Percentiles rank a stretch among this genome's conserved stretches.
These are phyloP conservation scores for Cynodonichthys magdalenae DNA, from an alignment of 2,797 vertebrate genomes.

Conservation along the genomic window DNA sequence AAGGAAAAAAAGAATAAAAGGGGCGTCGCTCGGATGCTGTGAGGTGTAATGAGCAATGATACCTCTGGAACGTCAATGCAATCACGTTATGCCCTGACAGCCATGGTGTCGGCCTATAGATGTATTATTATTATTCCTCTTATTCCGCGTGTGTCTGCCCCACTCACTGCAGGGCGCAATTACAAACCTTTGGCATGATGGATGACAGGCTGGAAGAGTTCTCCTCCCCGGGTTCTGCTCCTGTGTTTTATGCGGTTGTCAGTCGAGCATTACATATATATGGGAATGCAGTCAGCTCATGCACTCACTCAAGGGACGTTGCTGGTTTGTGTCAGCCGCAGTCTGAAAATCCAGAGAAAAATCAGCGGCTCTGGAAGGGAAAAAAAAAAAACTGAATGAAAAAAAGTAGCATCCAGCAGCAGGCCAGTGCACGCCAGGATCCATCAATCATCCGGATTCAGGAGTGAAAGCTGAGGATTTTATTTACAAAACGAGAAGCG, in stretches of 20 bases:
- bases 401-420: constrained; percentile 44
- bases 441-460: constrained; percentile 69
- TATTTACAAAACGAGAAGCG: constrained; percentile 50
- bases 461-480: constrained; percentile 51
- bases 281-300: constrained; percentile 45
- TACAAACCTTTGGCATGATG: constrained; percentile 51
- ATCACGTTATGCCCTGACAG: constrained; percentile 48
- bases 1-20: too few relatives aligned
- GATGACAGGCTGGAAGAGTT: constrained; percentile 52
- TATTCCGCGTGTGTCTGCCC: constrained; percentile 55
- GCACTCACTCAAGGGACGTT: constrained; percentile 8
- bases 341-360: constrained; percentile 50
- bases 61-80: constrained; percentile 37
- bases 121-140: constrained; percentile 45
- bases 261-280: constrained; percentile 27
- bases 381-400: too few relatives aligned
- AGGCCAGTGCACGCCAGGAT: constrained; percentile 53
- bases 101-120: constrained; percentile 24
- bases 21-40: constrained; percentile 71
- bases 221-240: constrained; percentile 23
- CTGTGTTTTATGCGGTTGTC: constrained; percentile 39
- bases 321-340: constrained; percentile 50
- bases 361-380: constrained; percentile 19
- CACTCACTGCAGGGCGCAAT: constrained; percentile 58
- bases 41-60: constrained; percentile 46